These are phyloP conservation scores for Blennius ocellaris DNA, from an alignment of 2,113 vertebrate species.

Conservation along the genomic window DNA sequence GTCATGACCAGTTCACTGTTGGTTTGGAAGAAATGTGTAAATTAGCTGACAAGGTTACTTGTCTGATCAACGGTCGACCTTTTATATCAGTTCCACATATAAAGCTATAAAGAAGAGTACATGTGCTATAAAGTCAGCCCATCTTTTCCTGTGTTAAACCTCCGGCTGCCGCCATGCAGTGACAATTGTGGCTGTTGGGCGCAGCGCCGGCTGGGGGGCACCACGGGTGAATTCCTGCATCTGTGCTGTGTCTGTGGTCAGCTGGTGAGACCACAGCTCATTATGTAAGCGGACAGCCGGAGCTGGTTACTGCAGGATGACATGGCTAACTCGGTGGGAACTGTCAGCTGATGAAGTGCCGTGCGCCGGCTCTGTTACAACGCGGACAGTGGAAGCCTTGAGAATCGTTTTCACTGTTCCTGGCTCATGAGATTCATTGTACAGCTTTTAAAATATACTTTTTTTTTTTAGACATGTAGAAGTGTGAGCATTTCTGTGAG, in stretches of 20 bases:
- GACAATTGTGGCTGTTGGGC: conserved; percentile 12
- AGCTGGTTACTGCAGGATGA: conserved; percentile 18
- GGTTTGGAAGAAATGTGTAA: too few relatives aligned
- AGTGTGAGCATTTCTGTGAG: too few relatives aligned
- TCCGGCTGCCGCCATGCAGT: conserved; percentile 36
- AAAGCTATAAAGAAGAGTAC: neutral
- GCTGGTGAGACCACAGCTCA: conserved; percentile 36
- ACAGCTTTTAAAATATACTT: neutral
- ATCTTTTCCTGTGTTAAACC: neutral
- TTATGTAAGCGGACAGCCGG: conserved; percentile 40
- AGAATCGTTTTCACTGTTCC: neutral
- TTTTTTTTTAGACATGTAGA: too few relatives aligned
- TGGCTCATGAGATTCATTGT: neutral
- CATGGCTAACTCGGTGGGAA: conserved; percentile 17
- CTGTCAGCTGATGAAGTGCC: conserved; percentile 3
- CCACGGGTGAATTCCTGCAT: conserved; percentile 36
- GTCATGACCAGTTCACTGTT: too few relatives aligned
- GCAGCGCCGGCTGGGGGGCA: conserved; percentile 22
- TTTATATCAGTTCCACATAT: too few relatives aligned
- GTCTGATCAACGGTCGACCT: too few relatives aligned
- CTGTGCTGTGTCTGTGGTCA: conserved; percentile 45
- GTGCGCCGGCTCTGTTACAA: neutral
- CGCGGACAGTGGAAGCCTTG: neutral
- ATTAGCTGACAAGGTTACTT: too few relatives aligned
- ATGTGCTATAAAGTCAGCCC: conserved; percentile 6